Evolutionary conservation across 2,888 invertebrate genomes (phyloP).

Genomic region (Leucophenga montana): DNA sequence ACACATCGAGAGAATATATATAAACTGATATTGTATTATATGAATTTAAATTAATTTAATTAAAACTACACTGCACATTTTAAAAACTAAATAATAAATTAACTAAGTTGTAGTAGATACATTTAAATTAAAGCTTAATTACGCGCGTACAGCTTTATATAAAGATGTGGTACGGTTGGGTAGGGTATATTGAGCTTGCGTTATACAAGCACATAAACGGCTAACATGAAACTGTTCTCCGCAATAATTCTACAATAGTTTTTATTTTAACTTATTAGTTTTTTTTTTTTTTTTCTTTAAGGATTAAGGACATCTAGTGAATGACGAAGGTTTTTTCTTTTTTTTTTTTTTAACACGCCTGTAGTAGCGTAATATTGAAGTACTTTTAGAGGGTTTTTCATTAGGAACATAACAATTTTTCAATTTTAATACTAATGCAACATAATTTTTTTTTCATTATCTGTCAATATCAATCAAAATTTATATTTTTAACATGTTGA

Average conservation of each 20-base stretch:
- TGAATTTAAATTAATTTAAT: constrained; percentile 18
- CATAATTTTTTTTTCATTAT: no score
- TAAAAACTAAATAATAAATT: constrained; percentile 64
- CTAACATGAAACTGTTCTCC: background rate
- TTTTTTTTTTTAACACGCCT: constrained; percentile 42
- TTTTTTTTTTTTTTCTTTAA: background rate
- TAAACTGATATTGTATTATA: background rate
- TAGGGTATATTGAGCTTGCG: background rate
- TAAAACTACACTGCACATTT: constrained; percentile 17
- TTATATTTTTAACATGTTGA: no score
- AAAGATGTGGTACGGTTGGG: no score
- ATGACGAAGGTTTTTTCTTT: constrained; percentile 24
- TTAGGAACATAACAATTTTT: no score
- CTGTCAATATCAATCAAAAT: no score
- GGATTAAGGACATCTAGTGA: constrained; percentile 58
- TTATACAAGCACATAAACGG: constrained; percentile 16
- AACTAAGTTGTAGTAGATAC: constrained; percentile 26
- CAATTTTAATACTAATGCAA: no score
- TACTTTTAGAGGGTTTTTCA: no score
- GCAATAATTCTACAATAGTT: constrained; percentile 3
- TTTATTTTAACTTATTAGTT: constrained; percentile 20
- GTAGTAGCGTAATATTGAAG: constrained; percentile 30
- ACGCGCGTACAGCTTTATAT: background rate
- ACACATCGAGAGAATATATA: constrained; percentile 21
- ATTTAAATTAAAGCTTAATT: constrained; percentile 57